Conservation (phyloP, 2,888 invertebrate genomes). For the Troilus luridus region DNA sequence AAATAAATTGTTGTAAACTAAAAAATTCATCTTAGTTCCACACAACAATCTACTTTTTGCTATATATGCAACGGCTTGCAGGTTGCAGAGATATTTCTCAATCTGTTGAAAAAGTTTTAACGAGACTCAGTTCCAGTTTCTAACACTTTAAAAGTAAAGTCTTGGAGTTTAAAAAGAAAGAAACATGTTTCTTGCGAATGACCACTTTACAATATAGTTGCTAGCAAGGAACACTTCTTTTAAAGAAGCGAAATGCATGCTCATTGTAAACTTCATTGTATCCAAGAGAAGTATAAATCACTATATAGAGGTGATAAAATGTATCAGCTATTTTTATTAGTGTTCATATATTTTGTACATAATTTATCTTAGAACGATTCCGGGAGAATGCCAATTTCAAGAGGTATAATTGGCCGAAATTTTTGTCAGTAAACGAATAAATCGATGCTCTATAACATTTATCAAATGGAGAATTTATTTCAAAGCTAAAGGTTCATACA, state of each 20-base stretch:
- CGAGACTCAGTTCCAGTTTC: background rate
- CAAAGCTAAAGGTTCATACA: no score
- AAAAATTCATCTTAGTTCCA: background rate
- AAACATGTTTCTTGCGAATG: background rate
- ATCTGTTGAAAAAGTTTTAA: background rate
- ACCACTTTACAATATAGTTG: background rate
- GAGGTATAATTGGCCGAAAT: no score
- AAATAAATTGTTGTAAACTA: background rate
- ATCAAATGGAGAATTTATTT: no score
- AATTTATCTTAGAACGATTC: no score
- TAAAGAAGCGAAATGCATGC: background rate
- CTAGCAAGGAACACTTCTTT: background rate
- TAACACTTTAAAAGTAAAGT: background rate
- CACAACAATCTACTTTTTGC: background rate
- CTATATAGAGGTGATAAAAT: no score
- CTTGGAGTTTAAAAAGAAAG: background rate
- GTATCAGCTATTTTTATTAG: no score
- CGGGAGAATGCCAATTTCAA: no score
- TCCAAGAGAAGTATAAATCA: background rate
- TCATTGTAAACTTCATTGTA: background rate
- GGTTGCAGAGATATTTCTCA: background rate
- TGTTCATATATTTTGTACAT: no score
- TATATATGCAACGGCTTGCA: background rate
- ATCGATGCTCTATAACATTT: no score
- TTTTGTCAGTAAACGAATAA: no score